Evolutionary conservation across 2,888 invertebrate species (phyloP), one percentile per base, ranked within the genome.

Genomic region (Conops quadrifasciatus): DNA sequence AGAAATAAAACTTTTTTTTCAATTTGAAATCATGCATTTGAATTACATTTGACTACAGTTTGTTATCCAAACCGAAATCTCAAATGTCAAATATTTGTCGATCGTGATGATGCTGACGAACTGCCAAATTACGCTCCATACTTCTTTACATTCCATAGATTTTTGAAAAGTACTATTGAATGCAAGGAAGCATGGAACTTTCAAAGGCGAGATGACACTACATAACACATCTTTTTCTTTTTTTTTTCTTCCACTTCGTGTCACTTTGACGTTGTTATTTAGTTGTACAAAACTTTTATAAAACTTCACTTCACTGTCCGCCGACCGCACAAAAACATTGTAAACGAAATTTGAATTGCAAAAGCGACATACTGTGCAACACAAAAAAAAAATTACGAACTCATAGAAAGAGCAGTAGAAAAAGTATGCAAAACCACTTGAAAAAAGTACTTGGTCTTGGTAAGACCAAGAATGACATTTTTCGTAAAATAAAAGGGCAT

Each of bases 161-260:
- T 78, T 78, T 78, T 80, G 80, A 75, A 79, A 79, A 68, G 60
- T 83, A 86, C 86, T 86, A 86, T 85, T 85, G 86, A 86, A 86
- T 86, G 86, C 86, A 86, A 86, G 86, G 86, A 86, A 86, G 86
- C 86, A 86, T 85, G 86, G 86, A 86, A 86, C 86, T 85, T 82
- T 84, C 82, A 82, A 81, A 81, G 82, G 82, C 82, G 74, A 58
- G 15, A 24, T 13, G 56, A 47, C 36, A 59, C n/a, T n/a, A 9
- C 5, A 36, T 36, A 36, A 36, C 36, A 36, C 4, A 36, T 7
- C 36, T 36, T 36, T 9, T 9, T 36, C 36, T 36, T 36, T 68
- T 24, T 47, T 58, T 28, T 24, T 49, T 15, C 51, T 26, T 49
- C 28, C n/a, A 24, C 19, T 43, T 63, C 43, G 19, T 43, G 1